Evolutionary conservation across 53 echinoderm and acorn worm genomes (phyloP).

Genomic region (Temnopleurus reevesii): DNA sequence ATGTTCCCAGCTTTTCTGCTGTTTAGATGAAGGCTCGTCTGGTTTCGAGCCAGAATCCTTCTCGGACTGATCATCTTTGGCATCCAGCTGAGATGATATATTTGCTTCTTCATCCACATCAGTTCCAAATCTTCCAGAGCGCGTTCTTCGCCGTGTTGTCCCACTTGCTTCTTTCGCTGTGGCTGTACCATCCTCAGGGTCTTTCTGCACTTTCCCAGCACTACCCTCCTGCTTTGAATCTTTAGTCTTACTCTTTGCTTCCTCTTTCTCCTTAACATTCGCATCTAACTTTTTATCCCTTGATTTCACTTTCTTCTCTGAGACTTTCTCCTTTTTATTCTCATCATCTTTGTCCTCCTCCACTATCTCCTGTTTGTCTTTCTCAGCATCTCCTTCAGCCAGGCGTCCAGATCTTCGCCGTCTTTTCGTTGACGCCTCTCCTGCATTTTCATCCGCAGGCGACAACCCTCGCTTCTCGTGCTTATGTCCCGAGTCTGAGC

Average conservation of each 20-base stretch:
- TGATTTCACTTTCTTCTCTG: conserved; percentile 26
- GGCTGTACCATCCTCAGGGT: conserved; percentile 28
- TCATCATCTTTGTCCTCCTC: not conserved
- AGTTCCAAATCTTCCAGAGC: conserved; percentile 29
- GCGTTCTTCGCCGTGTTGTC: conserved; percentile 60
- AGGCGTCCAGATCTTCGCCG: conserved; percentile 36
- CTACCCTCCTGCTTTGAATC: not conserved
- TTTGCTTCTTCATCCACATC: conserved; percentile 19
- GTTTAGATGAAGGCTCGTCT: conserved; percentile 21
- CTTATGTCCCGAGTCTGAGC: conserved; percentile 13
- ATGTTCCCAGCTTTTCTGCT: not conserved
- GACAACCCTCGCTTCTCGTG: conserved; percentile 24
- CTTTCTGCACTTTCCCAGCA: conserved; percentile 8
- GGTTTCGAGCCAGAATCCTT: conserved; percentile 10
- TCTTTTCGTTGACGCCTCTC: conserved; percentile 12
- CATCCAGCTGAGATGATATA: not conserved
- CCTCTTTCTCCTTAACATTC: conserved; percentile 14
- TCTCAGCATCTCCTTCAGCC: conserved; percentile 33
- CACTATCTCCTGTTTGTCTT: not conserved
- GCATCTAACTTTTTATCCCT: not conserved
- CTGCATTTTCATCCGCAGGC: not conserved
- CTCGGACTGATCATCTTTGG: conserved; percentile 28
- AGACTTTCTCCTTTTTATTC: not conserved
- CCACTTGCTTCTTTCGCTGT: conserved; percentile 46
- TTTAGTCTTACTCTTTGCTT: conserved; percentile 35